Base-by-base conservation (phyloP, 2,888 invertebrate species). In the Dolichopus griseipennis region DNA sequence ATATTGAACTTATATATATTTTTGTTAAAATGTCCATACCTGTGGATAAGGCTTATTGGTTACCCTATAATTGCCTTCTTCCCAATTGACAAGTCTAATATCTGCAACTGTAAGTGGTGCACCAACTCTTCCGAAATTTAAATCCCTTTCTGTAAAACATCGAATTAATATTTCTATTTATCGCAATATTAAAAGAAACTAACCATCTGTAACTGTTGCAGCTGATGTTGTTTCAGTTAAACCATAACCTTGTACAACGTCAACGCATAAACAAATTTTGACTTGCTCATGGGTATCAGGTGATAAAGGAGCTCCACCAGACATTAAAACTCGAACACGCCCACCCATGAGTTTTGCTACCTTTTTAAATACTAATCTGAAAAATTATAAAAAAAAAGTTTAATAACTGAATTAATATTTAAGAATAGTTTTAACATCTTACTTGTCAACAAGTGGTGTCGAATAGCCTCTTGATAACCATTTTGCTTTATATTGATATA, bases 151-250 rank as follows among this genome's bases (percentile, higher is more conserved):
- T 79, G 3, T 15, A 62, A 64, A 33, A 27, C 4, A 27, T 18
- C 18, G 33, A 37, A 68, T 41, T 6, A 33, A 37, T 20, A 61
- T 67, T 41, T 9, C 2, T 52, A 65, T 67, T 65, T 22, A 63
- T 22, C 9, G 18, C 4, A 20, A 66, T 34, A 10, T 2, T 5
- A 18, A 1, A 12, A 12, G 69, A 34, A 70, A 84, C 85, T 82
- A 79, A 89, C 89, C 81, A 80, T 91, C 90, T 90, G 91, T 91
- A 67, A 92, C 91, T 70, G 91, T 89, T 67, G 96, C 97, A 76
- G 93, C 93, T 1, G 97, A 96, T 73, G 93, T 92, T 20, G 97
- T 96, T 86, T 99, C 98, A 0, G 98, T 99, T 71, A 98, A 87
- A 1, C 98, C 98, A 83, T 98, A 98, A 66, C 97, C 98, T 78